Base-by-base conservation (phyloP, 2,797 vertebrate species). In the Betta splendens region DNA sequence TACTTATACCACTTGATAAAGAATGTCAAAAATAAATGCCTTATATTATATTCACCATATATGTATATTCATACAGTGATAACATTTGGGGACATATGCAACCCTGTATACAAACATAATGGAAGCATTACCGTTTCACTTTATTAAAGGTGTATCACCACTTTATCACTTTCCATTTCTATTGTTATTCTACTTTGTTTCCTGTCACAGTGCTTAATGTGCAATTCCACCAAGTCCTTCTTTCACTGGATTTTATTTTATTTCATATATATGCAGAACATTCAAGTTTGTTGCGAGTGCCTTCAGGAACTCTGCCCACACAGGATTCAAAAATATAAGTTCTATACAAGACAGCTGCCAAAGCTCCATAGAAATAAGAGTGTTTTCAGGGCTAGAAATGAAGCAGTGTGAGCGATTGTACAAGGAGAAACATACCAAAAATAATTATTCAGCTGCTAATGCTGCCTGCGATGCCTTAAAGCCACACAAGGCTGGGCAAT, bases 1-100 rank as follows among this genome's bases (percentile, higher is more conserved):
- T 66, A 50, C 62, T 35, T 13, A 77, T 75, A 65, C 33, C 49
- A 62, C 71, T 63, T 58, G 61, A 82, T 77, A 74, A 77, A 88
- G 84, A 88, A 91, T 82, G 85, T 81, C 89, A 89, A 87, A 80
- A 92, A 87, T 87, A 64, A 72, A 87, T 42, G 50, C 55, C 61
- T 66, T 58, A 50, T 62, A 70, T 79, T 73, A 60, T 65, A 66
- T 56, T 64, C 31, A 62, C 56, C 51, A 65, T 49, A 77, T 42
- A 61, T 37, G 57, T 68, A 83, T 85, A 81, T 84, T 63, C 84
- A 83, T 72, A n/a, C n/a, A n/a, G n/a, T n/a, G 62, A 80, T 80
- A 82, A 80, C 49, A 54, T 64, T 73, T 83, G 82, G 76, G 83
- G 81, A 89, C 80, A 79, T 84, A 83, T 88, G 80, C 75, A 82